A percentile compares a stretch with the other conserved stretches of the same genome.
Conservation (phyloP, 2,797 vertebrate genomes). For the Microchirus variegatus region DNA sequence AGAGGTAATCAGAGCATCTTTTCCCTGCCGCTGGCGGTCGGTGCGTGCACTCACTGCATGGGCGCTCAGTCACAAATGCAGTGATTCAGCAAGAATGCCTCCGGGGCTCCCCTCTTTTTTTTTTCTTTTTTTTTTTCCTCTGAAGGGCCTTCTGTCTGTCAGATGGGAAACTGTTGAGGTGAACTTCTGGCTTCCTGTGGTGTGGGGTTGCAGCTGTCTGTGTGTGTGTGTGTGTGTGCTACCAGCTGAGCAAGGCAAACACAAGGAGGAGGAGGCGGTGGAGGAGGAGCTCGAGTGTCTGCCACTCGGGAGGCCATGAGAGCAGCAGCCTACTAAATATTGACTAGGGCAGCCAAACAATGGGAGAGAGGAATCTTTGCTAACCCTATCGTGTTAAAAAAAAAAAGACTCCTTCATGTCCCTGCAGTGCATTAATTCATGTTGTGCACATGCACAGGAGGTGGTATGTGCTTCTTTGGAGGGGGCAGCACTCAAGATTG, state of each 20-base stretch:
- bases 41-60: conserved; percentile 64
- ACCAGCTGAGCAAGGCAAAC: conserved; percentile 74
- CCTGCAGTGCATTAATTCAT: conserved; percentile 46
- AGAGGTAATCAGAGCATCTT: conserved; percentile 70
- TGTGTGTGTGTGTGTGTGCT: conserved; percentile 51
- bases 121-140: conserved; percentile 52
- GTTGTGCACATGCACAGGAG: conserved; percentile 42
- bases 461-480: conserved; percentile 48
- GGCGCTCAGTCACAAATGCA: conserved; percentile 66
- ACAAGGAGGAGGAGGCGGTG: conserved; percentile 63
- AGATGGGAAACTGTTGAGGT: conserved; percentile 67
- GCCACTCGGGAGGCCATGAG: conserved; percentile 45
- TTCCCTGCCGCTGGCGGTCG: conserved; percentile 43
- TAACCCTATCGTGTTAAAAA: too few species aligned
- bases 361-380: conserved; percentile 45
- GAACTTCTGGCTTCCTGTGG: conserved; percentile 74
- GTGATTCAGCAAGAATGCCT: conserved; percentile 83
- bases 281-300: conserved; percentile 66
- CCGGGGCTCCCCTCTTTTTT: conserved; percentile 63
- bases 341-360: conserved; percentile 61
- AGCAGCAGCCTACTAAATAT: conserved; percentile 54
- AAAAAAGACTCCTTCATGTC: conserved; percentile 21
- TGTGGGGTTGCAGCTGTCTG: conserved; percentile 81
- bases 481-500: conserved; percentile 46
- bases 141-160: conserved; percentile 73